These are phyloP conservation scores for Cheilosia vernalis DNA, from an alignment of 2,888 invertebrate genomes.

Conservation along the genomic window DNA sequence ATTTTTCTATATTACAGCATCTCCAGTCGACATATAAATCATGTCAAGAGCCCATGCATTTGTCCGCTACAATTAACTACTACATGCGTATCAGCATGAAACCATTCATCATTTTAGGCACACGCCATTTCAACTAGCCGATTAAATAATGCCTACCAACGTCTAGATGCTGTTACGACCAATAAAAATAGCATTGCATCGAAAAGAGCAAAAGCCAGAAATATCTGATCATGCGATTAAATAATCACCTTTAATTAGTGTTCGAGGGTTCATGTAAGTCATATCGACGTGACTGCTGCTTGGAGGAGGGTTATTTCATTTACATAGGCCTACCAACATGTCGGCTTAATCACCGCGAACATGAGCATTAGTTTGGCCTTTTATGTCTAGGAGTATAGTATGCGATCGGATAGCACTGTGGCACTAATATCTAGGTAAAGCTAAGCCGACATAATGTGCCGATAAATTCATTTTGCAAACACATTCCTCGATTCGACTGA, in stretches of 20 bases:
- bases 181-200: not conserved
- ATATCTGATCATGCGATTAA: conserved; percentile 57
- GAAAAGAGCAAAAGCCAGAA: conserved; percentile 12
- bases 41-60: conserved; percentile 16
- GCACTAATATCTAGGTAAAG: conserved; percentile 36
- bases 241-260: conserved; percentile 67
- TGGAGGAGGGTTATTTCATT: conserved; percentile 34
- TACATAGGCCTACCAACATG: conserved; percentile 30
- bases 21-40: conserved; percentile 16
- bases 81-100: not conserved
- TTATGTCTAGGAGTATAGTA: conserved; percentile 18
- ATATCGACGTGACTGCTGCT: conserved; percentile 50
- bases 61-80: not conserved
- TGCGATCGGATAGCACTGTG: conserved; percentile 17
- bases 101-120: conserved; percentile 10
- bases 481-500: conserved; percentile 16
- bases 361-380: conserved; percentile 41
- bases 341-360: conserved; percentile 41
- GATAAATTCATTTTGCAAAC: conserved; percentile 21
- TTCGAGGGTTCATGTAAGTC: conserved; percentile 45
- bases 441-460: conserved; percentile 26
- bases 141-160: conserved; percentile 27
- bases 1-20: no score
- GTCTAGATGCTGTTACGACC: conserved; percentile 18
- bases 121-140: conserved; percentile 1